Base-by-base conservation (phyloP, 2,888 invertebrate genomes). In the Melanostoma scalare region DNA sequence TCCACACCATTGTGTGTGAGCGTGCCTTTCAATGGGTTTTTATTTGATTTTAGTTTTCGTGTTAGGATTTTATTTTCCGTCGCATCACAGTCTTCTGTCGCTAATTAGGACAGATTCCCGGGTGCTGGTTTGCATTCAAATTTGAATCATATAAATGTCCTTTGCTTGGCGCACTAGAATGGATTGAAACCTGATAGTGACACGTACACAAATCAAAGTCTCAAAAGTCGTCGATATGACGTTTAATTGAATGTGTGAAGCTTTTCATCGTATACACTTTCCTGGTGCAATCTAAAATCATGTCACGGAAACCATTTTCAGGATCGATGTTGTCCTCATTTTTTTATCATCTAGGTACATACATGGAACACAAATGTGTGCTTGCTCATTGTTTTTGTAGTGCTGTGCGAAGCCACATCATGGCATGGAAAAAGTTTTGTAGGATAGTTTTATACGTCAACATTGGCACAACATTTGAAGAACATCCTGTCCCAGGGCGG, bases 391-490 rank as follows among this genome's bases (percentile, higher is more conserved):
- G 61, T 53, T 61, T 48, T 44, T 55, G 9, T 52, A 63, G 61
- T 55, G 44, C 52, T 35, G 30, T 44, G 36, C 20, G 42, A 52
- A 44, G 20, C 58, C 20, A 20, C 20, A 20, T 20, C 20, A 20
- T 20, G 20, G 53, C 60, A 52, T 55, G 71, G 58, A 9, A 48
- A 63, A 63, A 71, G 69, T 81, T 20, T 20, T 76, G 31, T 75
- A 60, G 65, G 65, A 75, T 60, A 80, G 71, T 75, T 80, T 63
- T 71, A 58, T 76, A 71, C 76, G 76, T 81, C 75, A 81, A 76
- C 80, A 76, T 80, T 75, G 80, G 71, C 65, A 75, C 53, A 75
- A 80, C 75, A 81, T 81, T 81, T 81, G 75, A 75, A 81, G 75
- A 81, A 81, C 80, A 81, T 81, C 80, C 71, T 81, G 75, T 81